Evolutionary conservation across 2,113 vertebrate genomes (phyloP), one percentile per base, ranked within the genome.

Genomic region (Electrona antarctica): DNA sequence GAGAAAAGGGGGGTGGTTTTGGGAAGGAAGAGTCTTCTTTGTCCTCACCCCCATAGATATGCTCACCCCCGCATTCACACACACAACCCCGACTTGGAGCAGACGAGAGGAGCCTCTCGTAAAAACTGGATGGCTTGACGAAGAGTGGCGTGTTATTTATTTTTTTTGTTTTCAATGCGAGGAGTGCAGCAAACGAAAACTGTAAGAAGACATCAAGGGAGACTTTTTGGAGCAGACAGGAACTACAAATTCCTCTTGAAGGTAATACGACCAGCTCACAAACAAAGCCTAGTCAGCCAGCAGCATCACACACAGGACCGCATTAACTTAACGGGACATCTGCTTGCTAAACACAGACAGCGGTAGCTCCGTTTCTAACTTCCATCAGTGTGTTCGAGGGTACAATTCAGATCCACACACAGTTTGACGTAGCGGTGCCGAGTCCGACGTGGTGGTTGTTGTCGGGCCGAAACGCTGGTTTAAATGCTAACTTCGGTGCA

Each of bases 1-100:
- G 82, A 78, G 82, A 74, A 68, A 77, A 67, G 77, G 45, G 60
- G 65, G 64, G 79, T 78, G 74, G 77, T 76, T 76, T 88, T 85
- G 65, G 81, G 89, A 85, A 79, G 74, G 76, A 21, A 21, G 21
- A 21, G 21, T 21, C 21, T 49, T 92, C 92, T 93, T 93, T 93
- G 91, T 93, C 89, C 78, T 83, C 78, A 70, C 45, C 33, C 66
- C 80, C 76, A n/a, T n/a, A n/a, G n/a, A n/a, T n/a, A n/a, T n/a
- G n/a, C 78, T 83, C 78, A 70, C 45, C 33, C 66, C 80, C 76
- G 81, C 79, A 80, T 81, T 67, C 28, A 64, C 67, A 64, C 67
- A 64, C 74, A 71, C 76, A 72, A 57, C 73, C 64, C 87, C 69
- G 77, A 80, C 14, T 79, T 71, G 74, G 67, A 69, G 82, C 73